Conservation (phyloP, 2,888 invertebrate genomes). For the Julus scandinavius region DNA sequence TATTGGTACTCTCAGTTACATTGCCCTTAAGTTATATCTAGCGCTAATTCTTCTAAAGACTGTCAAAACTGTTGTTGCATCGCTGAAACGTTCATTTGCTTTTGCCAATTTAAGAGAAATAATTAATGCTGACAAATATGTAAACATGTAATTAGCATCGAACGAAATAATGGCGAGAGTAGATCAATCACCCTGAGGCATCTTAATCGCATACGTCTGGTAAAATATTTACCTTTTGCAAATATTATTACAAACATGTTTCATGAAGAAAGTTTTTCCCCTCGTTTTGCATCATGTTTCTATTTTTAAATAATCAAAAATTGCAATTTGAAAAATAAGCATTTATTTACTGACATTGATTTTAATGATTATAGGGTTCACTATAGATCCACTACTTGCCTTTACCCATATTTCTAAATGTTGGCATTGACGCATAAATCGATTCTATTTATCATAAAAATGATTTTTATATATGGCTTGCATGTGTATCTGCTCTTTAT, state of each 20-base stretch:
- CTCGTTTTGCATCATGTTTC: too few species aligned
- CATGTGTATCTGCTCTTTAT: constrained; percentile 23
- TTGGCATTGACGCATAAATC: not conserved
- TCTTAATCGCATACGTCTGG: not conserved
- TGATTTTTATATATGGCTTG: not conserved
- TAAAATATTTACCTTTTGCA: not conserved
- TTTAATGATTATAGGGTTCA: too few species aligned
- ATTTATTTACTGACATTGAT: too few species aligned
- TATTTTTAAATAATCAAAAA: too few species aligned
- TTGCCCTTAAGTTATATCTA: not conserved
- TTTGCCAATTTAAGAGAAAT: not conserved
- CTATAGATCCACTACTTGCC: not conserved
- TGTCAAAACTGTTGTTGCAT: not conserved
- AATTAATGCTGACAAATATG: constrained; percentile 22
- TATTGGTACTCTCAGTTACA: not conserved
- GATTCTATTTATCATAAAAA: constrained; percentile 22
- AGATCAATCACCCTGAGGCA: not conserved
- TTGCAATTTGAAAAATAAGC: too few species aligned
- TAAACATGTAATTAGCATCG: not conserved
- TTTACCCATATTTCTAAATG: not conserved
- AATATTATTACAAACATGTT: not conserved
- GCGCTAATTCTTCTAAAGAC: not conserved
- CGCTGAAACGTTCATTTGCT: not conserved
- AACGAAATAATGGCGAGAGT: not conserved
- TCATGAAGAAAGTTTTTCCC: too few species aligned